Evolutionary conservation across 2,113 vertebrate species (phyloP), one percentile per base, ranked within the genome.

Genomic region (Nycticryphes semicollaris): DNA sequence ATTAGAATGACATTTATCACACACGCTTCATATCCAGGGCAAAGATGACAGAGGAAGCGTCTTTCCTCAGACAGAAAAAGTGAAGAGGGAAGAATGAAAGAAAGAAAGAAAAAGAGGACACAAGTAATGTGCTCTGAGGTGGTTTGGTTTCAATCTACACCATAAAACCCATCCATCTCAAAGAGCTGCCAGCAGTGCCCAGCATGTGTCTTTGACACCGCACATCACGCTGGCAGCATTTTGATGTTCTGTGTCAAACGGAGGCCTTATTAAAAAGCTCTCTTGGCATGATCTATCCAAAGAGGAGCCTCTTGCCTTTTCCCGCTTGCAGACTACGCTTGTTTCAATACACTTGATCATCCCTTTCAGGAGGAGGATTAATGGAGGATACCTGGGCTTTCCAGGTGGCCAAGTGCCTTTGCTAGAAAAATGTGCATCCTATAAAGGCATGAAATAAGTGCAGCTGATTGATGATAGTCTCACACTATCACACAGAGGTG

Each of bases 161-260:
- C 87, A 73, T 4, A 35, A 89, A 80, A 39, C 59, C 25, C 85
- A 62, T 39, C 74, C 74, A 41, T 23, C 78, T 79, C 66, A 93
- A 87, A 96, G 93, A 43, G 3, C 80, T 84, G 64, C 62, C 21
- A 2, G 74, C 23, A 5, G 73, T 79, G 78, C 94, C 53, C 91
- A 94, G 94, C 81, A 1, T 53, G 93, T 1, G 21, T 45, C 93
- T 95, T 47, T 94, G 87, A 87, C 91, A 47, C 75, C 6, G 57
- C 73, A 39, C 81, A 57, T 37, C 81, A 25, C 0, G 0, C 53
- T 91, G 14, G 24, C 39, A 50, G 93, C 59, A 80, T 69, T 90
- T 63, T 91, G 87, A 93, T 80, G 91, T 80, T 22, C 79, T 43
- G 4, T 63, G 77, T 96, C 90, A 94, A 95, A 91, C 16, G 31